A percentile compares a stretch with the other conserved stretches of the same genome.
Evolutionary conservation across 2,888 invertebrate genomes (phyloP).

Genomic region (Platypus cylindrus): DNA sequence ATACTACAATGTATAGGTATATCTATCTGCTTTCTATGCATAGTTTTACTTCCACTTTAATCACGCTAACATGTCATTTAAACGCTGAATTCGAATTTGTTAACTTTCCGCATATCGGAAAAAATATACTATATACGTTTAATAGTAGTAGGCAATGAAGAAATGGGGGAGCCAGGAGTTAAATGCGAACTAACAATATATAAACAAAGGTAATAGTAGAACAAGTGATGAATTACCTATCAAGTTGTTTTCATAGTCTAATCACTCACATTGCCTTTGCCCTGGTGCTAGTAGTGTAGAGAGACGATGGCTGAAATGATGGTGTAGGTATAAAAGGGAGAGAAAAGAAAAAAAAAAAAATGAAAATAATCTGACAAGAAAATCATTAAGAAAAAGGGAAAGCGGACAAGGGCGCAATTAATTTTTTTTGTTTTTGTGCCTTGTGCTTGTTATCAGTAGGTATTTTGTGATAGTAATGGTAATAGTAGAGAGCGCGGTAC

Average conservation of each 20-base stretch:
- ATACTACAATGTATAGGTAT: no score
- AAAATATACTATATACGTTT: no score
- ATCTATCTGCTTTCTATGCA: no score
- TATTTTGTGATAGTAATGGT: no score
- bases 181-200: constrained; percentile 23
- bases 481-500: no score
- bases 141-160: no score
- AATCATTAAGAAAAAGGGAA: no score
- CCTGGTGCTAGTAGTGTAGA: no score
- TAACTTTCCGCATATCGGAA: neutral
- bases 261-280: constrained; percentile 23
- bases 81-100: constrained; percentile 4
- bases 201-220: constrained; percentile 36
- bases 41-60: no score
- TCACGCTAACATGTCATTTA: constrained; percentile 5
- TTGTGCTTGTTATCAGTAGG: neutral
- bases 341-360: neutral
- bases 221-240: constrained; percentile 35
- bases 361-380: neutral
- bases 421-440: neutral
- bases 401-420: no score
- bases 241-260: constrained; percentile 24
- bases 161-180: neutral
- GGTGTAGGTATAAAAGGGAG: no score
- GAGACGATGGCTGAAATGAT: no score